Conservation (phyloP, 2,797 vertebrate genomes). For the Sebastes vulpes region DNA sequence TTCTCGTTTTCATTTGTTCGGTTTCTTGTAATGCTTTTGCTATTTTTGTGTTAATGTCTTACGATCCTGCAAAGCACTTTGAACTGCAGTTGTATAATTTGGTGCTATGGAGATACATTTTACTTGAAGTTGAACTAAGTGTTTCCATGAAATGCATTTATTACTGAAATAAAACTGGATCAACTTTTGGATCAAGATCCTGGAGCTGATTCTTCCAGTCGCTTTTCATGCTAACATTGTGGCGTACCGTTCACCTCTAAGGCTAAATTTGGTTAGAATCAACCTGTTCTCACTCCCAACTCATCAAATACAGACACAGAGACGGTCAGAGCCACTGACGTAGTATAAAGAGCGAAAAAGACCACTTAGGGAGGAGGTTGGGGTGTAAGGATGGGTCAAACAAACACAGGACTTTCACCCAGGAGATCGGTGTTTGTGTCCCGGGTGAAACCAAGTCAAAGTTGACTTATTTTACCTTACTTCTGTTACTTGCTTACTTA, state of each 20-base stretch:
- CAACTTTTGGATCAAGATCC: neutral
- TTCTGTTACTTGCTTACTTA: too few species aligned
- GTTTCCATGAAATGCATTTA: conserved; percentile 3
- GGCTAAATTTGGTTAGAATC: neutral
- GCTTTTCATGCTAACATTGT: neutral
- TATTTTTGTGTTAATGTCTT: neutral
- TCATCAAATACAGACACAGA: neutral
- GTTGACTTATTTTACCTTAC: neutral
- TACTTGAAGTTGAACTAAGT: conserved; percentile 1
- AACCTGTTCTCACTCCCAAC: neutral
- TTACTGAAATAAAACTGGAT: conserved; percentile 2
- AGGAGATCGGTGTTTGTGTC: too few species aligned
- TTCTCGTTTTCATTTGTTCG: neutral
- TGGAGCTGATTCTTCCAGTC: neutral
- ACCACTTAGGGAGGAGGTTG: neutral
- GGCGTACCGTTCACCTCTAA: neutral
- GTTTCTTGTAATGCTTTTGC: neutral
- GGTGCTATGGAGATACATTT: neutral
- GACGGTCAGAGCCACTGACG: too few species aligned
- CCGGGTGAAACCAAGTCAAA: too few species aligned
- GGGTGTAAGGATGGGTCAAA: neutral
- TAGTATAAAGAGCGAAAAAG: too few species aligned
- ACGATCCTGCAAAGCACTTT: neutral
- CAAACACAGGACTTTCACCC: neutral
- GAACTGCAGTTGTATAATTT: neutral